Percentiles rank a stretch among this genome's conserved stretches.
Conservation (phyloP, 2,797 vertebrate genomes). For the Danionella dracula region DNA sequence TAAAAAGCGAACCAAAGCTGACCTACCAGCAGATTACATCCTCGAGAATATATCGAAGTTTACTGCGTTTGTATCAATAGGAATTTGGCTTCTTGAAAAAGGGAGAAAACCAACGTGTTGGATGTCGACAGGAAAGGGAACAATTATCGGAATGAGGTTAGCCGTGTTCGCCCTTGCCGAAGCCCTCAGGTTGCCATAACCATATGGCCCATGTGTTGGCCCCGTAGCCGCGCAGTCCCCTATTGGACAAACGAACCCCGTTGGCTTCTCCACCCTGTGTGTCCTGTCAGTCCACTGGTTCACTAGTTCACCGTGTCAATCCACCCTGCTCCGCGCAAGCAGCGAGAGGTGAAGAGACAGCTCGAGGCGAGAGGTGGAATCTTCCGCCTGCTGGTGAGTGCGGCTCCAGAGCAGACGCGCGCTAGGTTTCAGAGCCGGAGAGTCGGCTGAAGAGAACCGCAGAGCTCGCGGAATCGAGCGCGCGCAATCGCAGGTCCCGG, state of each 20-base stretch:
- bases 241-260: conserved; percentile 60
- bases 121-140: conserved; percentile 18
- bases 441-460: conserved; percentile 32
- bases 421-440: conserved; percentile 27
- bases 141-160: conserved; percentile 38
- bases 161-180: conserved; percentile 38
- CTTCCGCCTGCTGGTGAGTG: conserved; percentile 44
- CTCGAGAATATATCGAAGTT: not conserved
- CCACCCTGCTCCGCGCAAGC: conserved; percentile 41
- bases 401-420: conserved; percentile 37
- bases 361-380: conserved; percentile 44
- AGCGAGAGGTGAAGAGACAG: conserved; percentile 38
- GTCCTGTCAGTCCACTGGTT: conserved; percentile 64
- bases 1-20: no score
- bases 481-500: not conserved
- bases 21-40: no score
- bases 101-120: conserved; percentile 7
- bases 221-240: conserved; percentile 49
- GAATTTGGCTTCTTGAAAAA: conserved; percentile 3
- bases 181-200: conserved; percentile 61
- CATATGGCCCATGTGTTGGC: conserved; percentile 63
- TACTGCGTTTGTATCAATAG: not conserved
- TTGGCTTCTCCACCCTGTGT: conserved; percentile 49
- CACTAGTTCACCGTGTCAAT: conserved; percentile 65
- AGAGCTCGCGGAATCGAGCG: conserved; percentile 10